These are phyloP conservation scores for Cylloceria caligata DNA, from an alignment of 2,888 invertebrate species.

Conservation along the genomic window DNA sequence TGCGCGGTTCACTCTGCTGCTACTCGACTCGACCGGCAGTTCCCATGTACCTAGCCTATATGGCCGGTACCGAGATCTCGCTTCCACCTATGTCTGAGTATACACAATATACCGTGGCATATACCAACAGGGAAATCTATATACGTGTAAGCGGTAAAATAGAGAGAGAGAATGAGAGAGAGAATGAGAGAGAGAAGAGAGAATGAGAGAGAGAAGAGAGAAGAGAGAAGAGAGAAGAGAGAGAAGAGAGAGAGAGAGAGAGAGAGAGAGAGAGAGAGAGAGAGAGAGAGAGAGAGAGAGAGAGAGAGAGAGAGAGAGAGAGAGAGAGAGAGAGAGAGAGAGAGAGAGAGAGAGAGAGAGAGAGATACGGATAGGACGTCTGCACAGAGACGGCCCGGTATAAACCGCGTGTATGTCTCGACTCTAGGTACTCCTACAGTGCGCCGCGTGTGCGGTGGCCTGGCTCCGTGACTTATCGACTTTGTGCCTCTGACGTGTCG, in stretches of 20 bases:
- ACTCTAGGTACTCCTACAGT: constrained; percentile 33
- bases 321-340: background rate
- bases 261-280: constrained; percentile 20
- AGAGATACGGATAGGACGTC: constrained; percentile 49
- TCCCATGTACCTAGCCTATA: constrained; percentile 84
- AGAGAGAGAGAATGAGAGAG: background rate
- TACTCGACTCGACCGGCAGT: constrained; percentile 72
- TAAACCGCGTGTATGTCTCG: constrained; percentile 55
- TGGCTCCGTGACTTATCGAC: constrained; percentile 81
- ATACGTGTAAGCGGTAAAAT: background rate
- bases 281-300: background rate
- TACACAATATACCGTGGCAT: constrained; percentile 17
- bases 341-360: constrained; percentile 19
- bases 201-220: too few species aligned
- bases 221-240: too few species aligned
- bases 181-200: constrained; percentile 6
- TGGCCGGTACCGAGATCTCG: constrained; percentile 78
- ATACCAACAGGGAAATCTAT: constrained; percentile 14
- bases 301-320: constrained; percentile 24
- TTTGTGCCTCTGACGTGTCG: constrained; percentile 77
- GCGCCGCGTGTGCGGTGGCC: constrained; percentile 65
- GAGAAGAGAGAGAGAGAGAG: background rate
- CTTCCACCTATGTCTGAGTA: constrained; percentile 60
- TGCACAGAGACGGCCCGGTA: constrained; percentile 45
- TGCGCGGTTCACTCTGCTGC: constrained; percentile 63